Evolutionary conservation across 1,140 invertebrate species (phyloP), one percentile per base, ranked within the genome.

Genomic region (Drosophila tristis): DNA sequence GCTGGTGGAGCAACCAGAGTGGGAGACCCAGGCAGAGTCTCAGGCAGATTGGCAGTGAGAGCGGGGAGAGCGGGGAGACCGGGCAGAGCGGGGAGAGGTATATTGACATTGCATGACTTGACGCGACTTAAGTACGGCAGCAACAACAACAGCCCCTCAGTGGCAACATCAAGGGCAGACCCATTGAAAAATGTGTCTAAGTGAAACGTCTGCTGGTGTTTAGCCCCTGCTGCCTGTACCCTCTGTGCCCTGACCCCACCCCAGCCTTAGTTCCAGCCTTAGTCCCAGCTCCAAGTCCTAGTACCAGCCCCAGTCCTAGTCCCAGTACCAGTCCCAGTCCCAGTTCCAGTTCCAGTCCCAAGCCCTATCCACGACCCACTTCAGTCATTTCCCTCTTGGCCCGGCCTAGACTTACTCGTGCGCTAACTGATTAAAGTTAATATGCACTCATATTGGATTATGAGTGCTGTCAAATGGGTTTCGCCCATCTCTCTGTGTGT

Each of bases 381-480:
- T 39, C 35, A 39, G 35, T 39, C 35, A 39, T 39, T 39, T 39
- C 35, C 35, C 35, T 39, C 35, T 39, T 39, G 35, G 35, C 35
- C 35, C 35, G 48, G 13, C 5, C 55, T 29, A 54, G 72, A 75
- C 49, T 39, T 75, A 66, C 72, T 75, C 72, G 72, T 75, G 72
- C 72, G 80, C 80, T 53, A 87, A 85, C 81, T 87, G 81, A 85
- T 85, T 85, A 85, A 87, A 85, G 78, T 81, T 85, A 85, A 85
- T 87, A 85, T 87, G 82, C 82, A 74, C 81, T 75, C 72, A 75
- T 75, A 75, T 75, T 75, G 72, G 71, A 75, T 75, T 75, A 75
- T 75, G 61, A 75, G 72, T 75, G 72, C 72, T 75, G 61, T 66
- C 71, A 75, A 75, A 75, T 81, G 80, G 67, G 67, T 55, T 71